Conservation (phyloP, 2,888 invertebrate genomes). For the Macaria notata region DNA sequence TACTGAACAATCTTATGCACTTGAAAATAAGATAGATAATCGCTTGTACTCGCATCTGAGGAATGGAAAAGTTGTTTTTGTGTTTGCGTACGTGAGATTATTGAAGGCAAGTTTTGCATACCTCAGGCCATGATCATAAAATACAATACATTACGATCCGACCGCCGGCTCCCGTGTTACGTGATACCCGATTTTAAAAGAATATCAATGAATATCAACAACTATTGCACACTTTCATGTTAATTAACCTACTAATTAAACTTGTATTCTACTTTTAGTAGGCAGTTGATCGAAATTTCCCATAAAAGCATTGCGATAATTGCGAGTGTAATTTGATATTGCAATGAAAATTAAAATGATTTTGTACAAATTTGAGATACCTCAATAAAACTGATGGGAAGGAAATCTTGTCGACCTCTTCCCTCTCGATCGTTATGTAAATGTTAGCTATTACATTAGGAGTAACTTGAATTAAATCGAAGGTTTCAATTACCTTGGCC, state of each 20-base stretch:
- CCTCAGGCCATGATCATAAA: constrained; percentile 72
- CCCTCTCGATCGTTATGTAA: constrained; percentile 19
- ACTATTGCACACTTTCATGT: constrained; percentile 52
- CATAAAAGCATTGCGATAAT: not conserved
- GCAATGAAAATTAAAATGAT: not conserved
- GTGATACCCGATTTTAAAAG: constrained; percentile 61
- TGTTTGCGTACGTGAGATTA: constrained; percentile 61
- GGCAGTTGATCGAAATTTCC: constrained; percentile 10
- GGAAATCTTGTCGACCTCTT: constrained; percentile 11
- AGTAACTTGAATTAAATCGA: constrained; percentile 17
- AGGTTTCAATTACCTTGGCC: constrained; percentile 26
- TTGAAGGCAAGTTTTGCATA: constrained; percentile 75
- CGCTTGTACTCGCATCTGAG: constrained; percentile 27
- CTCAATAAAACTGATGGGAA: not conserved
- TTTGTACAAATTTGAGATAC: not conserved
- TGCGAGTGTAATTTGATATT: not conserved
- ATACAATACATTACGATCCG: constrained; percentile 72
- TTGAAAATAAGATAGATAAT: constrained; percentile 39
- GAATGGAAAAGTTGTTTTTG: constrained; percentile 51
- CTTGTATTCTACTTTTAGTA: constrained; percentile 3
- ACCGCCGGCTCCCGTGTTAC: constrained; percentile 70
- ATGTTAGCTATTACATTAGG: constrained; percentile 9
- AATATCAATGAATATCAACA: constrained; percentile 54
- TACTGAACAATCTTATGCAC: constrained; percentile 23
- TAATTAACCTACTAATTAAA: constrained; percentile 46